phyloP scores from a whole-genome alignment of 1,140 invertebrate species.

The Lysiphlebus fabarum region DNA sequence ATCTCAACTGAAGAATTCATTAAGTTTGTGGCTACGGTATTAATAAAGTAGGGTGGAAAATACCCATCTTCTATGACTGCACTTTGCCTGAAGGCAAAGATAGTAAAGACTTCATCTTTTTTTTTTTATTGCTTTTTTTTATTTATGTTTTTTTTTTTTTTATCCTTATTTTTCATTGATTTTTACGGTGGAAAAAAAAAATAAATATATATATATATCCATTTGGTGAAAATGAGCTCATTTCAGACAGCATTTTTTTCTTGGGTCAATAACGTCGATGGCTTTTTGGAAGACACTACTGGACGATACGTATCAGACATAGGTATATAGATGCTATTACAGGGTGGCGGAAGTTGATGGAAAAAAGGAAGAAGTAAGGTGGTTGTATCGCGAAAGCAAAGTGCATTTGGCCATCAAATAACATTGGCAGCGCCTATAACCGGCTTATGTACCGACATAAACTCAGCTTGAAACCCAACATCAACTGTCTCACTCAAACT shows the following conservation, averaged over 20 bases:
- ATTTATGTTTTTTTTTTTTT: conserved; percentile 30
- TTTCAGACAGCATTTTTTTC: conserved; percentile 8
- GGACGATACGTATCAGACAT: conserved; percentile 39
- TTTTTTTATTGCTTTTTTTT: conserved; percentile 34
- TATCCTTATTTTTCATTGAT: conserved; percentile 22
- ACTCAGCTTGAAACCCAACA: conserved; percentile 43
- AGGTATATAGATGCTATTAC: conserved; percentile 11
- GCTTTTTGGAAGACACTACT: conserved; percentile 32
- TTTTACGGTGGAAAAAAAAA: background rate
- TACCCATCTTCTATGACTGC: conserved; percentile 31
- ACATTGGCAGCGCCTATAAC: conserved; percentile 56
- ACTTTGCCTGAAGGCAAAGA: conserved; percentile 27
- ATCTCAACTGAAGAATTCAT: conserved; percentile 46
- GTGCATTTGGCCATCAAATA: conserved; percentile 59
- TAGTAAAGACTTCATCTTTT: conserved; percentile 28
- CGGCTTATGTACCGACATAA: conserved; percentile 55
- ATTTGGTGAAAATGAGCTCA: conserved; percentile 6
- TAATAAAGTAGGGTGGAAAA: conserved; percentile 39
- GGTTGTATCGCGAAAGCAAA: conserved; percentile 35
- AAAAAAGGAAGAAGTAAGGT: conserved; percentile 20
- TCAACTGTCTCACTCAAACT: conserved; percentile 40
- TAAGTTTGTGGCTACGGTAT: conserved; percentile 44
- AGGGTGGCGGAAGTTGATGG: background rate
- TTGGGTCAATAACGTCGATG: conserved; percentile 19
- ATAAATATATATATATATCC: too few species aligned